Base-by-base conservation (phyloP, 2,888 invertebrate species). In the Cataglyphis altisquamis region DNA sequence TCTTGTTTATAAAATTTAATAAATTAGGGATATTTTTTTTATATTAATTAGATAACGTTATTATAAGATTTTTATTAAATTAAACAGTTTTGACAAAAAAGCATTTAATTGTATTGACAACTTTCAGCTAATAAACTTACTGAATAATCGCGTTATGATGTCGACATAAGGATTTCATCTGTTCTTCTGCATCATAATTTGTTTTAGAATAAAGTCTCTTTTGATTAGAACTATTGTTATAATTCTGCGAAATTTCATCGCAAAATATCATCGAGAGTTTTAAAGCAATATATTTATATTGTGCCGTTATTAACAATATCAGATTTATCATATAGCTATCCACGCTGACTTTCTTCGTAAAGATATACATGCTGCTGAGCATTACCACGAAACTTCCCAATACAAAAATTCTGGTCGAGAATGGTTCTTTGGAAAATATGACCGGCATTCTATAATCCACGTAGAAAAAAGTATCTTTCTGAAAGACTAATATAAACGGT, bases 251-350 rank as follows among this genome's bases (percentile, higher is more conserved):
- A 57, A 18, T 15, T 36, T 29, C 18, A 8, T 70, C 32, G 1
- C 29, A 21, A 45, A 92, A 80, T 45, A 88, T 73, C 21, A 39
- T 21, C 0, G 84, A 68, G 0, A 92, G 63, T 29, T 88, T 81
- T 0, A 70, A 41, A n/a, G 85, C 84, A 4, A 91, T 48, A 57
- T 89, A 92, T 39, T 82, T 85, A 72, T 91, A 92, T 25, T 92
- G 86, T 3, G 89, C 88, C 0, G 91, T 88, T 21, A 91, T 25
- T 5, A 92, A 29, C 0, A 87, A 70, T n/a, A 92, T 86, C 15
- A 88, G 52, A 41, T 92, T 82, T 55, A 88, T 89, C 6, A 87
- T 83, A 36, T 92, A 92, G 5, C 90, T 3, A 36, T 92, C 91
- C 0, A 90, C 64, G 21, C 87, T 62, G 18, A 83, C 73, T 57